Conservation (phyloP, 2,888 invertebrate genomes). For the Gordius sp. region DNA sequence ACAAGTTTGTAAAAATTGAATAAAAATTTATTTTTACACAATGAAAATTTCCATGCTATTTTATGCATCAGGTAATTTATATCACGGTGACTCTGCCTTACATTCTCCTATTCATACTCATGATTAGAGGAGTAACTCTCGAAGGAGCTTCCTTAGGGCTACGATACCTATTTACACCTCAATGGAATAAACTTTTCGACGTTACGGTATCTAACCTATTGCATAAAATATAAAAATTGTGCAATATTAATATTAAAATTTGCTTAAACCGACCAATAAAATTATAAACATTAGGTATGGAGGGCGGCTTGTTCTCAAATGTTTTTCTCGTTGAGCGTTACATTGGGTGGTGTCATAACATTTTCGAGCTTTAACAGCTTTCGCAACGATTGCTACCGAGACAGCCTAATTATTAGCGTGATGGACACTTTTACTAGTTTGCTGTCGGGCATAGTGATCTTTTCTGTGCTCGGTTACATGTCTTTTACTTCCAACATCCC, state of each 20-base stretch:
- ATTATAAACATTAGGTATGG: slow-evolving; percentile 37
- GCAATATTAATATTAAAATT: not conserved
- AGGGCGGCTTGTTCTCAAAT: slow-evolving; percentile 55
- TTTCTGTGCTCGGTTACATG: slow-evolving; percentile 36
- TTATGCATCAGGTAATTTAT: slow-evolving; percentile 2
- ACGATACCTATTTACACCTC: slow-evolving; percentile 2
- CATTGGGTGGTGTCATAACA: slow-evolving; percentile 47
- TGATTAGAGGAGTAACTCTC: slow-evolving; percentile 1
- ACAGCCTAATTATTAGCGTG: slow-evolving; percentile 44
- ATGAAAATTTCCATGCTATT: too few species aligned
- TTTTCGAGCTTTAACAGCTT: slow-evolving; percentile 41
- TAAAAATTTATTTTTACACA: not conserved
- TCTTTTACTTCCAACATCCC: slow-evolving; percentile 27
- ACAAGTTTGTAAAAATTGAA: not conserved
- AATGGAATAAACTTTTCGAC: slow-evolving; percentile 10
- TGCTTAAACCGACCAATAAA: not conserved
- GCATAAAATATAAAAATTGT: not conserved
- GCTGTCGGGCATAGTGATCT: slow-evolving; percentile 51
- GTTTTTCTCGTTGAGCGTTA: slow-evolving; percentile 55
- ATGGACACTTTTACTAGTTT: slow-evolving; percentile 46
- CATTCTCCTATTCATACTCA: slow-evolving; percentile 8
- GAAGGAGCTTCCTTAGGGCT: not conserved
- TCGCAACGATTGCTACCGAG: slow-evolving; percentile 35
- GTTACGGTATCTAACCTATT: not conserved
- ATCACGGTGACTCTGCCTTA: slow-evolving; percentile 1